These are phyloP conservation scores for Antrozous pallidus DNA, from an alignment of 2,797 vertebrate species.

Conservation along the genomic window DNA sequence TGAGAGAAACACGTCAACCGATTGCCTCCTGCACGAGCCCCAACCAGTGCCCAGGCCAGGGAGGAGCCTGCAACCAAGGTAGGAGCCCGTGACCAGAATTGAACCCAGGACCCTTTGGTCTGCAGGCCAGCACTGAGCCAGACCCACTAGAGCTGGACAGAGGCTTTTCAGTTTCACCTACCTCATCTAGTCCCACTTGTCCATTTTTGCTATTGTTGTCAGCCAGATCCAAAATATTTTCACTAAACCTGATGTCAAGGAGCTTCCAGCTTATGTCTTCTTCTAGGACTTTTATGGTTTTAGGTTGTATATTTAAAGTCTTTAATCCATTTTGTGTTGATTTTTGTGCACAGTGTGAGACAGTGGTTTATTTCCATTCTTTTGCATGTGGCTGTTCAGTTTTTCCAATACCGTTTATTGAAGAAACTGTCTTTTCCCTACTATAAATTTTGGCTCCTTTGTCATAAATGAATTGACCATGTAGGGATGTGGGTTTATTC, in stretches of 20 bases:
- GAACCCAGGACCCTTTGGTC: no score
- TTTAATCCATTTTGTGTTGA: not conserved
- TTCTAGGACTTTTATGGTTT: not conserved
- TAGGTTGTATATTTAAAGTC: not conserved
- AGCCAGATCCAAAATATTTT: not conserved
- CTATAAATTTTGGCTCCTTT: not conserved
- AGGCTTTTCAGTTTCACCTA: not conserved
- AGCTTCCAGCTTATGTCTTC: not conserved
- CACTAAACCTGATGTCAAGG: not conserved
- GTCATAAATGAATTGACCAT: not conserved
- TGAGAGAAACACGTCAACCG: no score
- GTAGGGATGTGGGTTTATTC: not conserved
- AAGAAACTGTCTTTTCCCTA: not conserved
- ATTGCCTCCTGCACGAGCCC: no score
- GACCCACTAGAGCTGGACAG: not conserved
- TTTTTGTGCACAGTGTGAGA: not conserved
- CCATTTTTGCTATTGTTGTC: not conserved
- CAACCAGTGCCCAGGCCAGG: no score
- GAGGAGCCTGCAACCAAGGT: no score
- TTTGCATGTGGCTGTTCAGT: not conserved
- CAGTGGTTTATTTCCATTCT: not conserved
- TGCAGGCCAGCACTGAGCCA: no score
- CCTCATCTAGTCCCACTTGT: not conserved
- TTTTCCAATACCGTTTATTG: not conserved
- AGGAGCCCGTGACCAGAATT: no score